Base-by-base conservation (phyloP, 2,888 invertebrate species). In the Caenorhabditis imperialis region DNA sequence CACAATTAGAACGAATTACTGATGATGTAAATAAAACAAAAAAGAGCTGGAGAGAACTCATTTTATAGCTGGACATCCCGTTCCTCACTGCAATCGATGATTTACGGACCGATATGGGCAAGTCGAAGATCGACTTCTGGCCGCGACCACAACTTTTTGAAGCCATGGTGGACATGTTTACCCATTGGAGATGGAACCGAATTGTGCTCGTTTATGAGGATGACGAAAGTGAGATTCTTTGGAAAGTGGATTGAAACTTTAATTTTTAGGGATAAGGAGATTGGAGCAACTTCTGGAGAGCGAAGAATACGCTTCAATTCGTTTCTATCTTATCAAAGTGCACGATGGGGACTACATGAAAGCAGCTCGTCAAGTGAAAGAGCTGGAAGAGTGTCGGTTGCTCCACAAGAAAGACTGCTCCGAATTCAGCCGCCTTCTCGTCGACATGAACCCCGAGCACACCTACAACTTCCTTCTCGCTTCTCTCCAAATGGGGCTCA, bases 401-500 rank as follows among this genome's bases (percentile, higher is more conserved):
- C 57, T 79, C 6, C 79, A 84, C n/a, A 75, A 75, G 42, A 81
- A 81, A 51, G 85, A 86, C 57, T 87, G 87, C 69, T 75, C 76
- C 14, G 85, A 87, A 45, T 86, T 84, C 72, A 85, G 84, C 42
- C 81, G 87, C 10, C 75, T 88, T 22, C 51, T 87, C 20, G 65
- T 87, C 1, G 87, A 87, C 61, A 81, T 87, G 78, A 79, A 83
- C 51, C 85, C 86, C 1, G 73, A 80, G 27, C 85, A 86, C 55
- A 82, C 84, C 4, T 80, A 85, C 75, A 79, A 82, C 42, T 87
- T 87, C 57, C 62, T 88, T 6, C 70, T 87, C 10, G 85, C 87
- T 1, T 85, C 84, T 1, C 83, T 87, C 10, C 85, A 87, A 81
- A 86, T 87, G 82, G 87, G 87, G 20, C 75, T 88, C 40, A 85